Conservation (phyloP, 2,888 invertebrate genomes). For the Flexamia atlantica region DNA sequence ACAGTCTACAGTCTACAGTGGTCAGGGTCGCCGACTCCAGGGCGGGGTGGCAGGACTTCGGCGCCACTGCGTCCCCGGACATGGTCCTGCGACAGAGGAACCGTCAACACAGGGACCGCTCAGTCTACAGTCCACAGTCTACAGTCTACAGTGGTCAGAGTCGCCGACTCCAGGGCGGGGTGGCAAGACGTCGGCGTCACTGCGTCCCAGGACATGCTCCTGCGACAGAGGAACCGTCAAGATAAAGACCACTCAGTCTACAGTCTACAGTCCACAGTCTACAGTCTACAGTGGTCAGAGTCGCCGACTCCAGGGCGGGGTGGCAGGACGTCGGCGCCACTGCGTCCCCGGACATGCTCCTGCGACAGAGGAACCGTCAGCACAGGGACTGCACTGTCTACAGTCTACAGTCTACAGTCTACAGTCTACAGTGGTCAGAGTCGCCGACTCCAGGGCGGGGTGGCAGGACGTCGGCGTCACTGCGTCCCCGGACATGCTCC, state of each 20-base stretch:
- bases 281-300: too few species aligned
- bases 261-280: too few species aligned
- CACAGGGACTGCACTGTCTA: too few species aligned
- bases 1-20: too few species aligned
- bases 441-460: conserved; percentile 65
- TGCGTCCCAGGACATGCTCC: background rate
- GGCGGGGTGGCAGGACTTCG: conserved; percentile 64
- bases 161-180: conserved; percentile 64
- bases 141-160: too few species aligned
- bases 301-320: conserved; percentile 63
- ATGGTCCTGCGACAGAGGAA: background rate
- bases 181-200: conserved; percentile 60
- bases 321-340: conserved; percentile 57
- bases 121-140: too few species aligned
- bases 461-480: conserved; percentile 58
- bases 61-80: background rate
- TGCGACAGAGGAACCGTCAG: background rate
- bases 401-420: too few species aligned
- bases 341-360: background rate
- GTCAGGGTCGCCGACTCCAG: conserved; percentile 64
- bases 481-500: background rate
- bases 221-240: too few species aligned
- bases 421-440: too few species aligned
- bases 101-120: too few species aligned
- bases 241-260: too few species aligned